Evolutionary conservation across 2,113 vertebrate genomes (phyloP).

Genomic region (Chionomys nivalis): DNA sequence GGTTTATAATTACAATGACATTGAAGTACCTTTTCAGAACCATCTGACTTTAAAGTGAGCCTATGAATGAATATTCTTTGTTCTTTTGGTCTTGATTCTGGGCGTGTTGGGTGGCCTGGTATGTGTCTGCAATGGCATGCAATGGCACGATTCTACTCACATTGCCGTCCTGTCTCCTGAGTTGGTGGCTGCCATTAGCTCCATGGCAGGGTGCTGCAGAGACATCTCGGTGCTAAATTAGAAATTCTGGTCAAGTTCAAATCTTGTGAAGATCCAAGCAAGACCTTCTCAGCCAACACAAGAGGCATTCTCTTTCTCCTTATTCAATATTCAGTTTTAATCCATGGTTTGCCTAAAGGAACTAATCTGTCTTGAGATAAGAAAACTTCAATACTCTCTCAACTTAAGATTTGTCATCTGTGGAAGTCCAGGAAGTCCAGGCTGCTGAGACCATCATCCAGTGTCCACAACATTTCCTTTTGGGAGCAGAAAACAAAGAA

Average conservation of each 20-base stretch:
- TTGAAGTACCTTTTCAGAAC: background rate
- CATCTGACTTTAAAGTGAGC: background rate
- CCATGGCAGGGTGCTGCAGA: background rate
- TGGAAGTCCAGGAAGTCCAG: background rate
- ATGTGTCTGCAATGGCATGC: background rate
- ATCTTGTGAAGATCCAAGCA: background rate
- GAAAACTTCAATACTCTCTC: background rate
- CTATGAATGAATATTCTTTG: background rate
- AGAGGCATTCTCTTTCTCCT: background rate
- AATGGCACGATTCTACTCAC: background rate
- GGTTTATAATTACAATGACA: background rate
- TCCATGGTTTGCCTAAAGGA: background rate
- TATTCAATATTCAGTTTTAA: background rate
- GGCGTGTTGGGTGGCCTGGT: background rate
- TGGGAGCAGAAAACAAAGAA: background rate
- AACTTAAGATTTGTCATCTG: background rate
- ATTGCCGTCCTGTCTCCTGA: background rate
- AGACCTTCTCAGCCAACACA: background rate
- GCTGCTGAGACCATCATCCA: background rate
- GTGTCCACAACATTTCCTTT: conserved; percentile 14
- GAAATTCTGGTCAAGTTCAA: background rate
- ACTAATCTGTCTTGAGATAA: background rate
- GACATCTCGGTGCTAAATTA: background rate
- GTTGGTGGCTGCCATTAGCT: background rate
- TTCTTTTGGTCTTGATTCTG: background rate